These are phyloP conservation scores for Smittia sp. DNA, from an alignment of 2,888 invertebrate species.

Conservation along the genomic window DNA sequence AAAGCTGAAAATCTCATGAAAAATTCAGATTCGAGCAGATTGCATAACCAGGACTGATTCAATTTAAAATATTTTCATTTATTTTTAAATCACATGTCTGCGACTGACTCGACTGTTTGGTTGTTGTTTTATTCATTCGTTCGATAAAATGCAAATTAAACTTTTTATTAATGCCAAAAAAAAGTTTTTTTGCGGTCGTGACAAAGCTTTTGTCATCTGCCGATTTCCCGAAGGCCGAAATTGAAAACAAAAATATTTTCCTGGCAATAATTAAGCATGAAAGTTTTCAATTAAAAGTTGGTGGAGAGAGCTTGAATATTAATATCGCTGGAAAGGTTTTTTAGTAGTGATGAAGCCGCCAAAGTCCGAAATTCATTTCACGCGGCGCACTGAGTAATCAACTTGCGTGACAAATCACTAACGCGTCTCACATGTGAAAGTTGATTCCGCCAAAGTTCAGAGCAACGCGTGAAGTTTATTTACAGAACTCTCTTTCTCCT, in stretches of 20 bases:
- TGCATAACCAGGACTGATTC: constrained; percentile 6
- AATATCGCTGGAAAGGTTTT: too few species aligned
- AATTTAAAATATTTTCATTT: neutral
- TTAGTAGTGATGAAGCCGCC: too few species aligned
- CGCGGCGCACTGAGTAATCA: too few species aligned
- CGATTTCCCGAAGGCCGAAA: too few species aligned
- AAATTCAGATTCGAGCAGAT: neutral
- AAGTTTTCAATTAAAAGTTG: too few species aligned
- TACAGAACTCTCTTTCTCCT: neutral
- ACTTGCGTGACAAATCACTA: too few species aligned
- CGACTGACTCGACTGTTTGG: neutral
- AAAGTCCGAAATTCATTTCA: too few species aligned
- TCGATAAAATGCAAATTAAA: neutral
- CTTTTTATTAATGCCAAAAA: neutral
- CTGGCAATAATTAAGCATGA: too few species aligned
- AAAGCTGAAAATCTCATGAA: neutral
- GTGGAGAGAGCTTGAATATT: too few species aligned
- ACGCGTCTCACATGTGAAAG: too few species aligned
- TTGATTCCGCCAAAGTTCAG: too few species aligned
- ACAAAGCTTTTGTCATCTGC: neutral
- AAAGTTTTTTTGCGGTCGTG: neutral
- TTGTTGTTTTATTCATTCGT: neutral
- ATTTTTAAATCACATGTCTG: constrained; percentile 25
- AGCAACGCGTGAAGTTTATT: neutral
- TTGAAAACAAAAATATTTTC: too few species aligned